Percentiles rank a stretch among this genome's conserved stretches.
Conservation (phyloP, 2,797 vertebrate species). For the Pantherophis vulpinus region DNA sequence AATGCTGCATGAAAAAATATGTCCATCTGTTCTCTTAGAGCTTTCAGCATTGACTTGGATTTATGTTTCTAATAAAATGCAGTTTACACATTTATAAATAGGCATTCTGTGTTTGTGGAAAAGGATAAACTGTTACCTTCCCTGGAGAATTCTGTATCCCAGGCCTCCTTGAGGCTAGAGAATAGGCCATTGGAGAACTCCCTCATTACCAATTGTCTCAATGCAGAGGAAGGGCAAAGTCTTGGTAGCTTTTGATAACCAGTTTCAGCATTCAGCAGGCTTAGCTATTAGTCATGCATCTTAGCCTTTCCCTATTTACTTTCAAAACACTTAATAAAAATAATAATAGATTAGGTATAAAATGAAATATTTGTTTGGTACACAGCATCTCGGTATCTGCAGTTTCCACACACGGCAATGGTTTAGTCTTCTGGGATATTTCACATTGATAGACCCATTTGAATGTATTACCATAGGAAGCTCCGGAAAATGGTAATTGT, state of each 20-base stretch:
- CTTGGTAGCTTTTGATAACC: constrained; percentile 94
- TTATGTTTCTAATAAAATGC: constrained; percentile 81
- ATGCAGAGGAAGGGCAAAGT: constrained; percentile 91
- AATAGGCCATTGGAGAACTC: constrained; percentile 83
- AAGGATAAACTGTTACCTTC: constrained; percentile 85
- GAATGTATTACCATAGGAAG: constrained; percentile 86
- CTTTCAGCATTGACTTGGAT: constrained; percentile 73
- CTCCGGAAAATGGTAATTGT: constrained; percentile 77
- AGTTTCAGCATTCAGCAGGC: constrained; percentile 94
- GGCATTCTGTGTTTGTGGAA: constrained; percentile 81
- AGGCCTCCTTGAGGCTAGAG: constrained; percentile 86
- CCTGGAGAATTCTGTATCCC: constrained; percentile 81
- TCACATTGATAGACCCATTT: constrained; percentile 81
- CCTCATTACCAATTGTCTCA: constrained; percentile 98
- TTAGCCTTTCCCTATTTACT: constrained; percentile 88
- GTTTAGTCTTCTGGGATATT: constrained; percentile 84
- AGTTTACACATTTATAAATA: constrained; percentile 85
- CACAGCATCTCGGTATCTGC: constrained; percentile 85
- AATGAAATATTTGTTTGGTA: constrained; percentile 88
- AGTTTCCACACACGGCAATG: constrained; percentile 81
- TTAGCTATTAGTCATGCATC: constrained; percentile 98
- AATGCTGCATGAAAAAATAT: constrained; percentile 57
- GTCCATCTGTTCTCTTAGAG: constrained; percentile 76
- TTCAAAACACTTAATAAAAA: constrained; percentile 88
- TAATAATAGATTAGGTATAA: constrained; percentile 89